These are phyloP conservation scores for Lepus americanus DNA, from an alignment of 2,113 vertebrate species.

Conservation along the genomic window DNA sequence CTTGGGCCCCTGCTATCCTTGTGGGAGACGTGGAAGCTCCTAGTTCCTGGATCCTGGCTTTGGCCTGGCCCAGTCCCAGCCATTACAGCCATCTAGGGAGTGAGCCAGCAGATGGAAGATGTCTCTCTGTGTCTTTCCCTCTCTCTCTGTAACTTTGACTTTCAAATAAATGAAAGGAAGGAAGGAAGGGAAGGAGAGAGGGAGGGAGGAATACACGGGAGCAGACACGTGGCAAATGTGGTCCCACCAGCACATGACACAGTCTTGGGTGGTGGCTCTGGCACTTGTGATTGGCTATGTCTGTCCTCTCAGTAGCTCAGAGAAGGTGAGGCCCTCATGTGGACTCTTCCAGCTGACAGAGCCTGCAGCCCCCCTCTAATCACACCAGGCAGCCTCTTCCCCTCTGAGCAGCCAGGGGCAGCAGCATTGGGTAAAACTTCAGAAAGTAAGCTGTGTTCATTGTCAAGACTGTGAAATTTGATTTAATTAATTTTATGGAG, in stretches of 20 bases:
- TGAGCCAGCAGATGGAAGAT: too few relatives aligned
- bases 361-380: not conserved
- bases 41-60: too few relatives aligned
- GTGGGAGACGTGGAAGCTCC: too few relatives aligned
- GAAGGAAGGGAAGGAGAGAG: too few relatives aligned
- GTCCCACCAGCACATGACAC: fast-evolving
- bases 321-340: not conserved
- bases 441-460: constrained; percentile 16
- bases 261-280: not conserved
- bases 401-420: not conserved
- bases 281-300: not conserved
- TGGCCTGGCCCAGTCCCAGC: too few relatives aligned
- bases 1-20: too few relatives aligned
- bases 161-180: too few relatives aligned
- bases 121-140: too few relatives aligned
- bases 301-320: not conserved
- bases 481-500: constrained; percentile 54
- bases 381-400: not conserved
- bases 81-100: too few relatives aligned
- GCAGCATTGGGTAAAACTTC: constrained; percentile 6
- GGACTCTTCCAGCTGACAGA: not conserved
- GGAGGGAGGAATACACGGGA: not conserved
- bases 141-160: too few relatives aligned
- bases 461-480: constrained; percentile 44
- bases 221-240: not conserved